Evolutionary conservation across 2,797 vertebrate species (phyloP), one percentile per base, ranked within the genome.

Genomic region (Helostoma temminkii): DNA sequence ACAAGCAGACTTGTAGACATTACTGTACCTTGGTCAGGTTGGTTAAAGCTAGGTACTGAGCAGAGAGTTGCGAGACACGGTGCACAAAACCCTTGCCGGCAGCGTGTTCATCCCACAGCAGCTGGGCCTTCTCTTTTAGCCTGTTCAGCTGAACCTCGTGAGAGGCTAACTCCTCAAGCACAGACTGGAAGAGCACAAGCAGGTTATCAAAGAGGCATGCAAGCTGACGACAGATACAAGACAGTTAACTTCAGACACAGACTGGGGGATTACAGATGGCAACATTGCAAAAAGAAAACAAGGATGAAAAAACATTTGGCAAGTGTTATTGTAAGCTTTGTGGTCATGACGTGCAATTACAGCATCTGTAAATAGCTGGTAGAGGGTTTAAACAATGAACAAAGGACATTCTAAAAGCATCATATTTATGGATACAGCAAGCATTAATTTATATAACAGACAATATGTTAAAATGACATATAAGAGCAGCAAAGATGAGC

Each of bases 121-220:
- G 95, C 91, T 95, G 95, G 94, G 97, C 97, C 94, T 97, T 98
- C 89, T 96, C 96, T 94, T 95, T 97, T 74, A 98, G 94, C 94
- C 93, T 96, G 94, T 86, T 92, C 93, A 98, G 95, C 94, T 97
- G 97, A 93, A 94, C 92, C 88, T 97, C 94, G 55, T 94, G 95
- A 93, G 95, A 97, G 89, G 93, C 93, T 93, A 98, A 94, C 92
- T 97, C 96, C 92, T 98, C 97, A 92, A 97, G 95, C 94, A 96
- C 94, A 96, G 96, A 97, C 97, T 98, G 95, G 90, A 97, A 96
- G 84, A 94, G 95, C 95, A 92, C 86, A 93, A 85, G 91, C 88
- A 89, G 66, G 90, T 95, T 92, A 94, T 85, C 90, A 94, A 84
- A 90, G 91, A 94, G 87, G 95, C 94, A 95, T 91, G 90, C 89